Evolutionary conservation across 1,140 invertebrate species (phyloP), one percentile per base, ranked within the genome.

Genomic region (Drosophila sucinea): DNA sequence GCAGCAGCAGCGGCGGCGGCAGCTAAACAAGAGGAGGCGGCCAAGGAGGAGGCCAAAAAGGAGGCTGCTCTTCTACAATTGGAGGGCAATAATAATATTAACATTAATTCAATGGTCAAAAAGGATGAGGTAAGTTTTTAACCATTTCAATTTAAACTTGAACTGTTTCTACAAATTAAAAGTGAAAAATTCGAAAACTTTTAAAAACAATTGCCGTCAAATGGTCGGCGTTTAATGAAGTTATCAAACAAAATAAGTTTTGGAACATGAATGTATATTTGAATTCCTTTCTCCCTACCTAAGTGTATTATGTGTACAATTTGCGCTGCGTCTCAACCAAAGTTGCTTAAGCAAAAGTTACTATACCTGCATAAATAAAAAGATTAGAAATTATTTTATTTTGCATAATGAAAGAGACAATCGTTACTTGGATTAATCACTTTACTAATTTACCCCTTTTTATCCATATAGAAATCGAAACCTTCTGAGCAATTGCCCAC

Each of bases 401-500:
- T 2, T 44, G 54, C 1, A 11, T 11, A 40, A 11, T 40, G 8
- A 40, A 40, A 40, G 38, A 40, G 2, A 40, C 30, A 40, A 3
- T 10, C 6, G 32, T 0, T 41, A 32, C 11, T 1, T 17, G 5
- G 11, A 27, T 17, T 56, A 38, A 30, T 5, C 27, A 8, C 40
- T 60, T 40, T n/a, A 27, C 2, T 27, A 38, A 40, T 27, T 41
- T 5, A 17, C 7, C 47, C 5, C 17, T 25, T 29, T 60, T 63
- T 51, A 8, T 63, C 35, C 6, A 55, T 2, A 25, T 0, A 87
- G 84, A 87, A 87, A 66, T 5, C 63, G 4, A 89, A 90, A 57
- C 67, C 17, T 32, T 40, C 81, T n/a, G 90, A 92, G 56, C 66
- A 92, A 58, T 64, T 92, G 29, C 80, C 90, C 84, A 95, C 95